A percentile compares a stretch with the other conserved stretches of the same genome.
Evolutionary conservation across 2,113 vertebrate species (phyloP).

Genomic region (Pipra filicauda): DNA sequence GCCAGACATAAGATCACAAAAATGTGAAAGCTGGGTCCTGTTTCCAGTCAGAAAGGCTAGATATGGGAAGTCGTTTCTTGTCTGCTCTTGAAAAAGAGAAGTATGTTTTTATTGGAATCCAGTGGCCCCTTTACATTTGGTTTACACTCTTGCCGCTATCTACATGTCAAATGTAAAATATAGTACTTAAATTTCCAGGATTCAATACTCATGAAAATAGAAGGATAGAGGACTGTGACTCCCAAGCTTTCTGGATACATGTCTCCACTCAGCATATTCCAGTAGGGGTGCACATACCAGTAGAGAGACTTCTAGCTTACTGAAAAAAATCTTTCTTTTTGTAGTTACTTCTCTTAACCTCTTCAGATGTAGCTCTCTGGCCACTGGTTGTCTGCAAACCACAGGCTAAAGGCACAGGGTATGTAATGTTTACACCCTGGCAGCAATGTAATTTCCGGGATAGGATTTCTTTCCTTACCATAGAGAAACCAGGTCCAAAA

Average conservation of each 20-base stretch:
- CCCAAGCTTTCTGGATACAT: not conserved
- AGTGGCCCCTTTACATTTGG: conserved; percentile 40
- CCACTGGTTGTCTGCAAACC: not conserved
- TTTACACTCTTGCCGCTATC: conserved; percentile 52
- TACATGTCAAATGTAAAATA: conserved; percentile 40
- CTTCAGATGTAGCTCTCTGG: not conserved
- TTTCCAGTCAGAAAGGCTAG: conserved; percentile 60
- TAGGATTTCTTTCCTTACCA: not conserved
- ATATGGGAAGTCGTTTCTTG: conserved; percentile 52
- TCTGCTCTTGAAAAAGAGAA: conserved; percentile 38
- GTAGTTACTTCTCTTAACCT: not conserved
- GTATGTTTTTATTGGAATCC: conserved; percentile 60
- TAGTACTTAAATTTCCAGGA: conserved; percentile 4
- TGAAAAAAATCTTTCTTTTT: not conserved
- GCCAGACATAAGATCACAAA: conserved; percentile 63
- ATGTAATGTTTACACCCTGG: not conserved
- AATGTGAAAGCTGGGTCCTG: conserved; percentile 64
- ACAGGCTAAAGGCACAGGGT: not conserved
- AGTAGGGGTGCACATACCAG: not conserved
- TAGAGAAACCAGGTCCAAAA: not conserved
- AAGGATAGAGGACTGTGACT: not conserved
- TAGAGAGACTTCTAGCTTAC: not conserved
- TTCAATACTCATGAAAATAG: not conserved
- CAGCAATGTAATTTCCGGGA: not conserved
- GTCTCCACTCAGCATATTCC: not conserved